phyloP scores from a whole-genome alignment of 1,140 invertebrate species.

The Elysia chlorotica region DNA sequence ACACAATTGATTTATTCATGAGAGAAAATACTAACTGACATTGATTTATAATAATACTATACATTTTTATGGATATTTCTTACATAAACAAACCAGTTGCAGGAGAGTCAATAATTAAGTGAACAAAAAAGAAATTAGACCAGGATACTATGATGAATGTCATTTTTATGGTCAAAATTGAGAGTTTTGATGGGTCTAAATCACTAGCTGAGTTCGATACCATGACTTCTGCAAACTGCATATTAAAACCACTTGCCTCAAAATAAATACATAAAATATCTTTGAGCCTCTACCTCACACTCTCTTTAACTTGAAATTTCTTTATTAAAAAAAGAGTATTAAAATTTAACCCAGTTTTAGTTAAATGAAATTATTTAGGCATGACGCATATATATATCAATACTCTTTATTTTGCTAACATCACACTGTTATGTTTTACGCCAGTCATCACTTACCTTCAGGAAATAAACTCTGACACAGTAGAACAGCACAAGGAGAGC shows the following conservation, averaged over 20 bases:
- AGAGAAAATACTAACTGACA: neutral
- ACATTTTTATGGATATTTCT: no score
- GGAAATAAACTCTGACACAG: slow-evolving; percentile 43
- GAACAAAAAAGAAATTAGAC: neutral
- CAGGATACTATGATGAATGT: neutral
- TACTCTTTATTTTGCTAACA: neutral
- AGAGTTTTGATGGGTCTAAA: no score
- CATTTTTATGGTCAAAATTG: no score
- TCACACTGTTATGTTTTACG: neutral
- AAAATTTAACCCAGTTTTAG: neutral
- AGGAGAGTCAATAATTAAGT: no score
- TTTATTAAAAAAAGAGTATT: neutral
- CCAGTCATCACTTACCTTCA: slow-evolving; percentile 52
- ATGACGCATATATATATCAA: neutral
- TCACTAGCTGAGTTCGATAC: no score
- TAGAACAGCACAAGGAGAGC: slow-evolving; percentile 33
- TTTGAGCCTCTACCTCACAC: neutral
- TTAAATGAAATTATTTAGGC: neutral
- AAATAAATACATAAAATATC: neutral
- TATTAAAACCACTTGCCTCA: no score
- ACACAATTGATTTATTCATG: neutral
- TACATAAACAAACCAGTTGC: neutral
- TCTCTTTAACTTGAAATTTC: neutral
- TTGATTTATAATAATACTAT: no score
- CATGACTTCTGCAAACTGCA: no score